These are phyloP conservation scores for Trichogramma dendrolimi DNA, from an alignment of 2,888 invertebrate genomes.

Conservation along the genomic window DNA sequence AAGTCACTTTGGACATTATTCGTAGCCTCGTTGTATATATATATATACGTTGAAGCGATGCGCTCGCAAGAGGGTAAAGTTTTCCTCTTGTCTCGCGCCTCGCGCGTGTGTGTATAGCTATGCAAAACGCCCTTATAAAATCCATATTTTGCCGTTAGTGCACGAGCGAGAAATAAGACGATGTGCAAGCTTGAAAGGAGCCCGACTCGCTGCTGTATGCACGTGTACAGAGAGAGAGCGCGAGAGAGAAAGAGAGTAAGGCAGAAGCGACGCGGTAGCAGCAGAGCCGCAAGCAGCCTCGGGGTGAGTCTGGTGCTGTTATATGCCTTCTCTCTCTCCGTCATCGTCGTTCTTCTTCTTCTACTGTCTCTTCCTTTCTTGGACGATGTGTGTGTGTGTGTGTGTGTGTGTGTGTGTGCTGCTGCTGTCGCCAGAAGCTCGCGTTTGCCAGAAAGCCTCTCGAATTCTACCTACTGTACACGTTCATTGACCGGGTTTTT, in stretches of 20 bases:
- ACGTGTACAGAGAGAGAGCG: constrained; percentile 6
- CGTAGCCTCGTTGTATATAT: no score
- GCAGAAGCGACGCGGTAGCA: constrained; percentile 6
- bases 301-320: constrained; percentile 24
- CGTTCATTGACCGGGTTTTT: constrained; percentile 28
- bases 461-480: no score
- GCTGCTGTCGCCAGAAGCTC: background rate
- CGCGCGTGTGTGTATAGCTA: no score
- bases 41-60: no score
- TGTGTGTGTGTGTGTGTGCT: constrained; percentile 3
- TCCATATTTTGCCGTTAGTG: constrained; percentile 21
- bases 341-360: background rate
- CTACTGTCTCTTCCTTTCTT: constrained; percentile 1
- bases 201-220: constrained; percentile 5
- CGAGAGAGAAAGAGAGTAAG: constrained; percentile 2
- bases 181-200: background rate
- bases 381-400: background rate
- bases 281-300: constrained; percentile 17
- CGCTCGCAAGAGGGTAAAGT: no score
- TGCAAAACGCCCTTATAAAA: constrained; percentile 20
- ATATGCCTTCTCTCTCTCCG: background rate
- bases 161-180: constrained; percentile 25
- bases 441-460: no score
- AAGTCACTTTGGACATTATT: no score
- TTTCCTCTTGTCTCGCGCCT: no score